phyloP scores from a whole-genome alignment of 2,113 vertebrate species.

The Excalfactoria chinensis region DNA sequence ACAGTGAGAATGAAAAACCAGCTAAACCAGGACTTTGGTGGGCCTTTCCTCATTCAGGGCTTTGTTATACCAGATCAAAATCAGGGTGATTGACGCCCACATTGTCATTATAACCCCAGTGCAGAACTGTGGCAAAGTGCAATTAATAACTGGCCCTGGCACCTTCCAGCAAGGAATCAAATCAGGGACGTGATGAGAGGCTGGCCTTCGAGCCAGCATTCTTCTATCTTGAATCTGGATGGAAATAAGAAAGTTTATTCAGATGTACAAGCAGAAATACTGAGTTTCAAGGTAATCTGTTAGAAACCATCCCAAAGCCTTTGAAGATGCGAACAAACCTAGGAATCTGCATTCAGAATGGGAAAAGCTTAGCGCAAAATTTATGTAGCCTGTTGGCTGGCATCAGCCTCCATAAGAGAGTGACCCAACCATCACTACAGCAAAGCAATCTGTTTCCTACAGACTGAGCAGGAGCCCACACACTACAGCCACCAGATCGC shows the following conservation, averaged over 20 bases:
- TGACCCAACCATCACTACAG: not conserved
- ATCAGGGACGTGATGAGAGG: not conserved
- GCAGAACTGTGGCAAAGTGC: not conserved
- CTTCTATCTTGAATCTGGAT: not conserved
- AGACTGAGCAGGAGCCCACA: not conserved
- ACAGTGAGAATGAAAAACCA: not conserved
- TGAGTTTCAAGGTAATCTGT: not conserved
- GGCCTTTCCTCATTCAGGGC: not conserved
- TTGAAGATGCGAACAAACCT: not conserved
- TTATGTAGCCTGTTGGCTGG: not conserved
- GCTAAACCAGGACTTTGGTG: not conserved
- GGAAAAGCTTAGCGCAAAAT: not conserved
- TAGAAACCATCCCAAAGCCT: not conserved
- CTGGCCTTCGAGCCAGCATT: not conserved
- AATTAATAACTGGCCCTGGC: conserved; percentile 1
- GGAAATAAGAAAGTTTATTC: not conserved
- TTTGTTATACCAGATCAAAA: conserved; percentile 37
- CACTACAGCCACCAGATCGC: not conserved
- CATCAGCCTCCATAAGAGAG: not conserved
- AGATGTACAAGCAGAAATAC: not conserved
- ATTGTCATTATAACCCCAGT: conserved; percentile 50
- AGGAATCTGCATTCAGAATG: not conserved
- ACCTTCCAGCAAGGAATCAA: not conserved
- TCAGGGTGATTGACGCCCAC: conserved; percentile 37
- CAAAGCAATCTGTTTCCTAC: not conserved